Conservation (phyloP, 37 sponge, comb jelly and placozoan species). For the Beroe forskalii region DNA sequence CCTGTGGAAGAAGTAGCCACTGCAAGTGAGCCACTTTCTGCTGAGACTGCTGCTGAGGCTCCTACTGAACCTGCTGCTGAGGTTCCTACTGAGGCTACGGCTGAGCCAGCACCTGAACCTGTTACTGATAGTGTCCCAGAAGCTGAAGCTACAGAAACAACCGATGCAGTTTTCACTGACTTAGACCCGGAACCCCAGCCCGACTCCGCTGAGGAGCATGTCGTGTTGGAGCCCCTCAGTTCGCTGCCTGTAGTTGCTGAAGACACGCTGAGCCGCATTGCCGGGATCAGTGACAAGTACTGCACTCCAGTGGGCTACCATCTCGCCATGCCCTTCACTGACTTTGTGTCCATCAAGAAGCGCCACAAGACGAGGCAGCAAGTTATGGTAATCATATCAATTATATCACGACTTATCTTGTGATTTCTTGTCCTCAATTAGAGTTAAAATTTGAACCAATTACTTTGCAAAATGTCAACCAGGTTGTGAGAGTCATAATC, state of each 20-base stretch:
- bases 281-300: neutral
- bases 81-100: neutral
- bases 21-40: too few species aligned
- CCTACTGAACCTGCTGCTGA: neutral
- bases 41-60: neutral
- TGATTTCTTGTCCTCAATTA: too few species aligned
- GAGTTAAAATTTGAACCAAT: too few species aligned
- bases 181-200: neutral
- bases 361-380: neutral
- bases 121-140: neutral
- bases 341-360: neutral
- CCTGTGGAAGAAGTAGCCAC: too few species aligned
- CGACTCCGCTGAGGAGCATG: neutral
- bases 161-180: too few species aligned
- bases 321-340: neutral
- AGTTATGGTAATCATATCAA: neutral
- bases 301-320: constrained; percentile 3
- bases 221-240: constrained; percentile 5
- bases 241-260: neutral
- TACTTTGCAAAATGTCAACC: too few species aligned
- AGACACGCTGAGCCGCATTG: neutral
- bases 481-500: too few species aligned
- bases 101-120: neutral
- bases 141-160: neutral
- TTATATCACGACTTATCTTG: too few species aligned